Base-by-base conservation (phyloP, 2,888 invertebrate genomes). In the Chrysolina oricalcia region DNA sequence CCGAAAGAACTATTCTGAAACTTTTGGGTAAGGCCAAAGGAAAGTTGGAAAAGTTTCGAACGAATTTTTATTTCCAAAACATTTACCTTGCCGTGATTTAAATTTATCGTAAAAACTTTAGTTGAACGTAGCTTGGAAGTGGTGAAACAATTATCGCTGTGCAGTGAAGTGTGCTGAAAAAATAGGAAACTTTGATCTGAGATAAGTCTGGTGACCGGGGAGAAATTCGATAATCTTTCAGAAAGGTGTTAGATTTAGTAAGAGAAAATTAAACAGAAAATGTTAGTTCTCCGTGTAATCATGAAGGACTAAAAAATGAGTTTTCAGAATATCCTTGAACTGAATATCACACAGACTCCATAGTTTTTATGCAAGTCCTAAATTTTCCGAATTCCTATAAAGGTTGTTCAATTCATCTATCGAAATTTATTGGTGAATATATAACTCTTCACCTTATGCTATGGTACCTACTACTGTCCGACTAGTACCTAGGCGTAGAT, bases 11-110 rank as follows among this genome's bases (percentile, higher is more conserved):
- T 41, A 40, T 43, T 66, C 48, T 27, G n/a, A 23, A 23, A 48
- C 48, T 48, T 48, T 19, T 19, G 0, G 11, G n/a, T 41, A 21
- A 43, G 21, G 41, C 40, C 64, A 17, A 46, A 5, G 21, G 48
- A 66, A 66, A 46, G 40, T 23, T 15, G 21, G 27, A 11, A 23
- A 23, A 19, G 21, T 66, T 48, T 9, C 40, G 15, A 43, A 71
- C 50, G 66, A 71, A 71, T 72, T 75, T 75, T 75, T 67, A 59
- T 75, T 71, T 75, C 71, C 74, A 68, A 68, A 66, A 75, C 74
- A 75, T 75, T 74, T 67, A 71, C 71, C 63, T 41, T 50, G 71
- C 27, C 63, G 21, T 56, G 64, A 71, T 75, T 71, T 62, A 56
- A 71, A 75, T 75, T 75, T 67, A 75, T 75, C 63, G 66, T 68